Percentiles rank a stretch among this genome's conserved stretches.
These are phyloP conservation scores for Heteromurus nitidus DNA, from an alignment of 2,888 invertebrate genomes.

Conservation along the genomic window DNA sequence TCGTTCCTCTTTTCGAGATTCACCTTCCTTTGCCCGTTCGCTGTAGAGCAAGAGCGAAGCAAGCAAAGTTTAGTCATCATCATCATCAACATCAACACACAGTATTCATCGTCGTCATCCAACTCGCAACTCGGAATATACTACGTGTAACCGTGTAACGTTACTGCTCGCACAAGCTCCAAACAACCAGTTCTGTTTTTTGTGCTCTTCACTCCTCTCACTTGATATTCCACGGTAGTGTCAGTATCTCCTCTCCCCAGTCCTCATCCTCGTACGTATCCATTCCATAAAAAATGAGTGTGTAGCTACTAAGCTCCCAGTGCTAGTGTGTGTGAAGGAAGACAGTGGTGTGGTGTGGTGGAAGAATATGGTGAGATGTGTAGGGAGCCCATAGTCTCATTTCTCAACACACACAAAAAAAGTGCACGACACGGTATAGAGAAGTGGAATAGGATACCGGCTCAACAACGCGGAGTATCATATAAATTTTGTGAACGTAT, in stretches of 20 bases:
- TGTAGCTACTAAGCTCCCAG: too few species aligned
- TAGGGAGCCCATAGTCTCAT: too few species aligned
- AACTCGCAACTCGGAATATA: neutral
- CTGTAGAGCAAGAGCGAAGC: neutral
- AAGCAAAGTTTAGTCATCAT: slow-evolving; percentile 24
- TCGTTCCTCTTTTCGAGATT: neutral
- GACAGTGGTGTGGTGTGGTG: too few species aligned
- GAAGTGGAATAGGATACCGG: too few species aligned
- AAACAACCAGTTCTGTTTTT: slow-evolving; percentile 48
- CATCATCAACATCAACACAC: slow-evolving; percentile 30
- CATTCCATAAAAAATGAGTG: too few species aligned
- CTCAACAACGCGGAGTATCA: too few species aligned
- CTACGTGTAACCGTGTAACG: slow-evolving; percentile 5
- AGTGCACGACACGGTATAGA: too few species aligned
- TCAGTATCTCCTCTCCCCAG: neutral
- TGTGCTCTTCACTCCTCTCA: slow-evolving; percentile 46
- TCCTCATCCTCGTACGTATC: neutral
- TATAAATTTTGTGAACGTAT: too few species aligned
- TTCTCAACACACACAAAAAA: too few species aligned
- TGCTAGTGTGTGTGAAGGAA: too few species aligned
- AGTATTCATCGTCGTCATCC: slow-evolving; percentile 4
- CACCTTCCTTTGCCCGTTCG: neutral
- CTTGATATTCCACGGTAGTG: slow-evolving; percentile 45
- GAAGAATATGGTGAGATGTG: too few species aligned
- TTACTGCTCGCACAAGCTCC: slow-evolving; percentile 13